Conservation (phyloP, 1,140 invertebrate genomes). For the Drosophila gunungcola region DNA sequence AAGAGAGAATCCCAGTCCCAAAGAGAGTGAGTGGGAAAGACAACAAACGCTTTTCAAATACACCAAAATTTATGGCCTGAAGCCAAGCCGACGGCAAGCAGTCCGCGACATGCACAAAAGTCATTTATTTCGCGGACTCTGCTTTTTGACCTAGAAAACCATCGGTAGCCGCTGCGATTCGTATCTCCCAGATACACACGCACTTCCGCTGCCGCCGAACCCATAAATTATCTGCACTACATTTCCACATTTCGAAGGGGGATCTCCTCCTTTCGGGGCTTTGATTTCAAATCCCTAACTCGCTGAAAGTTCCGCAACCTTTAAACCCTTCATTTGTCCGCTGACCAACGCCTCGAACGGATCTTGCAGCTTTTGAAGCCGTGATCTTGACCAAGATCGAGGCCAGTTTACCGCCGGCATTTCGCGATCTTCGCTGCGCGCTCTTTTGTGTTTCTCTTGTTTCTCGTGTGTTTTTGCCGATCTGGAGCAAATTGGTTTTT, state of each 20-base stretch:
- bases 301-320: conserved; percentile 64
- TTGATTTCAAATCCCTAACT: conserved; percentile 53
- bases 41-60: conserved; percentile 63
- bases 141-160: conserved; percentile 72
- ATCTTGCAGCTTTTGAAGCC: conserved; percentile 29
- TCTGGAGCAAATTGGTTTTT: conserved; percentile 80
- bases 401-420: conserved; percentile 76
- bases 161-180: conserved; percentile 57
- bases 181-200: conserved; percentile 76
- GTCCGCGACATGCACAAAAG: conserved; percentile 74
- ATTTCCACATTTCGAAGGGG: conserved; percentile 28
- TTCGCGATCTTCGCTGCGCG: conserved; percentile 37
- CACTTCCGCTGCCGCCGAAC: conserved; percentile 64
- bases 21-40: conserved; percentile 29
- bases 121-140: conserved; percentile 70
- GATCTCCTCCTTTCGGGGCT: conserved; percentile 13
- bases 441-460: conserved; percentile 6
- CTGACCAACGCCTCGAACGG: conserved; percentile 61
- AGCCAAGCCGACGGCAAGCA: conserved; percentile 64
- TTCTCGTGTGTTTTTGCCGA: conserved; percentile 41
- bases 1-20: conserved; percentile 4
- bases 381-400: conserved; percentile 34
- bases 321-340: conserved; percentile 63
- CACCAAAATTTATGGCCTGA: conserved; percentile 59
- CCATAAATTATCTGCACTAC: conserved; percentile 72